Conservation (phyloP, 2,113 vertebrate genomes). For the Poicephalus meyeri region DNA sequence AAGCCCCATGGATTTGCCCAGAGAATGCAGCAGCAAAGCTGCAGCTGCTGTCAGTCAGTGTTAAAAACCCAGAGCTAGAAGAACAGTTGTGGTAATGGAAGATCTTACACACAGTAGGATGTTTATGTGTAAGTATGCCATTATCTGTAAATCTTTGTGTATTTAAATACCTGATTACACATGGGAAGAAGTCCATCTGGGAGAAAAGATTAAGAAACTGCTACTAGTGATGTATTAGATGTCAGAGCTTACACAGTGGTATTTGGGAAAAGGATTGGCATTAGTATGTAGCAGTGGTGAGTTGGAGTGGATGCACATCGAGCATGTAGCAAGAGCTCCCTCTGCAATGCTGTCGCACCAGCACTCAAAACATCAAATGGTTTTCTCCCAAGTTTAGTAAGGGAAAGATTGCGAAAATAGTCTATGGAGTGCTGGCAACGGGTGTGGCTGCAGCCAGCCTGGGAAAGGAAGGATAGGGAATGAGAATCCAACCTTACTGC, state of each 20-base stretch:
- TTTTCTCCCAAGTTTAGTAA: not conserved
- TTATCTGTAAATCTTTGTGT: not conserved
- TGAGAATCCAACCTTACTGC: not conserved
- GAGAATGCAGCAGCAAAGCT: not conserved
- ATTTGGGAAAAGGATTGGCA: not conserved
- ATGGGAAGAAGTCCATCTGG: not conserved
- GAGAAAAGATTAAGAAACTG: not conserved
- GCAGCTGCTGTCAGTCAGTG: not conserved
- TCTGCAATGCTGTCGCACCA: accelerated
- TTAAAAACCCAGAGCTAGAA: not conserved
- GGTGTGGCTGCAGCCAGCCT: not conserved
- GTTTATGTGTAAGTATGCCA: accelerated
- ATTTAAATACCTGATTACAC: not conserved
- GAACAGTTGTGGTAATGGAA: not conserved
- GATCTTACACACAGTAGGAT: not conserved
- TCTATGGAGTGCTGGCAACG: accelerated
- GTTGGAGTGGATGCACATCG: not conserved
- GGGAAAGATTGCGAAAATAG: not conserved
- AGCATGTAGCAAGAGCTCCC: not conserved
- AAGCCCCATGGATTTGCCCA: not conserved
- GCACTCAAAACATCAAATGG: not conserved
- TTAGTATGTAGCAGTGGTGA: not conserved
- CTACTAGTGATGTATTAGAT: no score
- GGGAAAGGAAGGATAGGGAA: not conserved
- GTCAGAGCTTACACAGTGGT: not conserved